Conservation (phyloP, 2,888 invertebrate species). For the Acronicta alni region DNA sequence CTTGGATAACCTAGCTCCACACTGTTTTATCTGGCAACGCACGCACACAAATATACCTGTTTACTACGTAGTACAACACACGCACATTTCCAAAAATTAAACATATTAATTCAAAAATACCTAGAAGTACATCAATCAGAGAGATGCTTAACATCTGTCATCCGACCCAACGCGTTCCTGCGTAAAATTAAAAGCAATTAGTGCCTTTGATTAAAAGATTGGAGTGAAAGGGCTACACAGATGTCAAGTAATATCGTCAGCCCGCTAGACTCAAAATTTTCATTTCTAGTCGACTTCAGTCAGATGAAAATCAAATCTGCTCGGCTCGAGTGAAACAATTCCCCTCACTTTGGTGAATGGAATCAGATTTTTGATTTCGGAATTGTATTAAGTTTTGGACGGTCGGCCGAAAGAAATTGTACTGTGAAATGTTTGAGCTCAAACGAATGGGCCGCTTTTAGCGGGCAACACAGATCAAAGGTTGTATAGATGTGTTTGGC, state of each 20-base stretch:
- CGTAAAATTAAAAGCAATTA: conserved; percentile 57
- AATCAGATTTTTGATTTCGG: conserved; percentile 72
- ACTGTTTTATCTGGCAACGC: too few relatives aligned
- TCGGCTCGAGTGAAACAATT: conserved; percentile 66
- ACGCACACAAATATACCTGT: not conserved
- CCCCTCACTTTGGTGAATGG: conserved; percentile 63
- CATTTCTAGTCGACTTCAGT: conserved; percentile 61
- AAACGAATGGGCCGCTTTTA: conserved; percentile 49
- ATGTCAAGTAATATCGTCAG: conserved; percentile 50
- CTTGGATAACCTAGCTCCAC: too few relatives aligned
- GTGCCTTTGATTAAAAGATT: conserved; percentile 57
- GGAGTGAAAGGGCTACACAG: conserved; percentile 36
- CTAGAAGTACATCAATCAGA: conserved; percentile 23
- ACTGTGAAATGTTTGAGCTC: conserved; percentile 56
- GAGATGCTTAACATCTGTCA: conserved; percentile 36
- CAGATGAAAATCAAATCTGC: conserved; percentile 71
- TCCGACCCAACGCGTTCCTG: conserved; percentile 22
- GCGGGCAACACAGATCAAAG: conserved; percentile 30
- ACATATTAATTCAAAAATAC: conserved; percentile 2
- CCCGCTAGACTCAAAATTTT: conserved; percentile 53
- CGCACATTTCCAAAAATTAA: conserved; percentile 5
- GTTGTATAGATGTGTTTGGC: conserved; percentile 20
- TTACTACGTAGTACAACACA: not conserved
- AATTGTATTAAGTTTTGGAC: conserved; percentile 71
- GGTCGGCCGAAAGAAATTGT: conserved; percentile 58